Percentiles rank a stretch among this genome's conserved stretches.
Conservation (phyloP, 1,140 invertebrate species). For the Nephila pilipes region DNA sequence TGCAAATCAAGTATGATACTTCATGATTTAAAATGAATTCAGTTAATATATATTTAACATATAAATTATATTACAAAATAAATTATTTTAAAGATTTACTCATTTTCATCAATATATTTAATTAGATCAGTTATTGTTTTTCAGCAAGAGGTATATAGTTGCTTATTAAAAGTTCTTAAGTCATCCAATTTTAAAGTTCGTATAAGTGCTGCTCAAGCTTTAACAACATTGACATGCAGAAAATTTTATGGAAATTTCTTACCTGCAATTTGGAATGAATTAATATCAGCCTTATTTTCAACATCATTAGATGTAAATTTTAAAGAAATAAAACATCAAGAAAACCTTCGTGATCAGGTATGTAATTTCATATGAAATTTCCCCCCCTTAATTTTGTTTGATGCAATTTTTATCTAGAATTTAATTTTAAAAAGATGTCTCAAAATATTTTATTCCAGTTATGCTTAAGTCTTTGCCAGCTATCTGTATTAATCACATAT, state of each 20-base stretch:
- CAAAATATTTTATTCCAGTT: constrained; percentile 51
- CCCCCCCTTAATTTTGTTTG: background rate
- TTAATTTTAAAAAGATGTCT: background rate
- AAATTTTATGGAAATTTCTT: constrained; percentile 85
- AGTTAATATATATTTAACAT: no score
- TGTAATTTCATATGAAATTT: background rate
- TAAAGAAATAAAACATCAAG: constrained; percentile 74
- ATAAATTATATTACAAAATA: no score
- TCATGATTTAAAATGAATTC: no score
- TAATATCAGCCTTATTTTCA: constrained; percentile 18
- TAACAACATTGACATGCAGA: constrained; percentile 85
- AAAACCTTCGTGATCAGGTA: constrained; percentile 67
- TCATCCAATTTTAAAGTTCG: constrained; percentile 87
- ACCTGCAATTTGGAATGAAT: constrained; percentile 84
- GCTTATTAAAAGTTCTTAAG: constrained; percentile 79
- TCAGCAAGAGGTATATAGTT: constrained; percentile 38
- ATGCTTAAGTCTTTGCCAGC: constrained; percentile 59
- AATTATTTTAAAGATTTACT: no score
- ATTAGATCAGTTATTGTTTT: no score
- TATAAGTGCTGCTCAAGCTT: constrained; percentile 89
- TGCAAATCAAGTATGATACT: no score
- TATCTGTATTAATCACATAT: background rate
- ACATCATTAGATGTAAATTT: constrained; percentile 56
- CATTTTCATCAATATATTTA: no score
- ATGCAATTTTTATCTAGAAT: no score